Evolutionary conservation across 2,113 vertebrate genomes (phyloP).

Genomic region (Anhinga anhinga): DNA sequence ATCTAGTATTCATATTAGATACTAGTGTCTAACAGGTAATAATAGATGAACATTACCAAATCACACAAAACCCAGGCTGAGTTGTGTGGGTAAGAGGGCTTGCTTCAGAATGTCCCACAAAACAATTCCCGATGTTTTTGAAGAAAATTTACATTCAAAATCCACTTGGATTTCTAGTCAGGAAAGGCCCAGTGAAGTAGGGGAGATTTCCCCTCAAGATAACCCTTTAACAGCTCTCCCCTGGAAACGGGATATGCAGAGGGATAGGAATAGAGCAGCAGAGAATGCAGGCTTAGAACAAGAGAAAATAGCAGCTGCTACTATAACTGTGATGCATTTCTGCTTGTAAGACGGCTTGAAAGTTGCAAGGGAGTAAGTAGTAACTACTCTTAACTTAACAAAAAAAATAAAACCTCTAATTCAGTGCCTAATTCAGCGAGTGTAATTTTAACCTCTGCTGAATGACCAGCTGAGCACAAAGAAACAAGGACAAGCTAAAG

Average conservation of each 20-base stretch:
- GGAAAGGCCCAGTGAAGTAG: background rate
- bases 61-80: background rate
- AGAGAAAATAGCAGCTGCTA: slow-evolving; percentile 30
- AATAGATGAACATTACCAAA: background rate
- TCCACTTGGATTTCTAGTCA: background rate
- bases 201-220: background rate
- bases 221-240: background rate
- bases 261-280: background rate
- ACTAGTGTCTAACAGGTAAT: background rate
- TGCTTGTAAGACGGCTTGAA: background rate
- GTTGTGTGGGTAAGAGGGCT: background rate
- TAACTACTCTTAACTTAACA: background rate
- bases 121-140: background rate
- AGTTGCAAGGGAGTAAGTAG: background rate
- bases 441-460: background rate
- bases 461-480: background rate
- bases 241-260: slow-evolving; percentile 16
- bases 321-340: background rate
- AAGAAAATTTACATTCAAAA: background rate
- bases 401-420: background rate
- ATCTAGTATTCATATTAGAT: background rate
- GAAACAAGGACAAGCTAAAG: background rate
- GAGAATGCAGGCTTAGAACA: background rate
- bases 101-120: background rate
- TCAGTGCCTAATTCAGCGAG: background rate